These are phyloP conservation scores for Orthonyx spaldingii DNA, from an alignment of 2,113 vertebrate species.

Conservation along the genomic window DNA sequence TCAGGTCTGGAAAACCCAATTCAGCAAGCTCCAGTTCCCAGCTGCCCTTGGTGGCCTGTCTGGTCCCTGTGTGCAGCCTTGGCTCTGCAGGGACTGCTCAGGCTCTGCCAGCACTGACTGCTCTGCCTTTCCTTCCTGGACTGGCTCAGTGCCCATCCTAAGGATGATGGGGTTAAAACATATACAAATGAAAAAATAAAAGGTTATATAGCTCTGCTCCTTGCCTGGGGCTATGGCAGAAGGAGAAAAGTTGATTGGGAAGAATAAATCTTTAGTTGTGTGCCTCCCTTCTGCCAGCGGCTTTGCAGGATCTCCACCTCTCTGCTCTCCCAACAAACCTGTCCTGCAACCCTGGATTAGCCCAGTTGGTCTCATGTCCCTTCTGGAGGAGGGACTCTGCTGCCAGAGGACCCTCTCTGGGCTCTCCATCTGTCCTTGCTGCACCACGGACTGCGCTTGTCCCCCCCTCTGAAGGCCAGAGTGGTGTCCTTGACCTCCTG, in stretches of 20 bases:
- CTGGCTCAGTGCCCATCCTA: background rate
- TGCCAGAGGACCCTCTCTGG: background rate
- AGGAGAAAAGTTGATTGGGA: background rate
- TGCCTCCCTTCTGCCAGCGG: background rate
- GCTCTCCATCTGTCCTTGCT: background rate
- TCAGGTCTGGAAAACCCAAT: too few relatives aligned
- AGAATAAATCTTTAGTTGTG: background rate
- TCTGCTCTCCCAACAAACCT: background rate
- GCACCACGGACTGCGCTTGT: background rate
- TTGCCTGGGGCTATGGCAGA: background rate
- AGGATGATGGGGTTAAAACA: background rate
- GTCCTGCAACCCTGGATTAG: background rate
- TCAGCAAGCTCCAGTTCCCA: background rate
- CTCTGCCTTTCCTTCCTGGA: background rate
- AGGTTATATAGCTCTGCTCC: background rate
- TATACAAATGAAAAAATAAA: background rate
- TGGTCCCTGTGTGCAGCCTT: fast-evolving
- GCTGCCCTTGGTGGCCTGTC: background rate
- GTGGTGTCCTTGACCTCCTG: background rate
- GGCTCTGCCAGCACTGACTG: background rate
- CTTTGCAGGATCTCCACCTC: background rate
- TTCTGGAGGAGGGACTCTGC: background rate
- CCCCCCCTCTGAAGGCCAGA: background rate
- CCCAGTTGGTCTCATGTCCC: background rate
- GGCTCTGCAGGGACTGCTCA: background rate